Base-by-base conservation (phyloP, 2,113 vertebrate species). In the Rhea pennata region DNA sequence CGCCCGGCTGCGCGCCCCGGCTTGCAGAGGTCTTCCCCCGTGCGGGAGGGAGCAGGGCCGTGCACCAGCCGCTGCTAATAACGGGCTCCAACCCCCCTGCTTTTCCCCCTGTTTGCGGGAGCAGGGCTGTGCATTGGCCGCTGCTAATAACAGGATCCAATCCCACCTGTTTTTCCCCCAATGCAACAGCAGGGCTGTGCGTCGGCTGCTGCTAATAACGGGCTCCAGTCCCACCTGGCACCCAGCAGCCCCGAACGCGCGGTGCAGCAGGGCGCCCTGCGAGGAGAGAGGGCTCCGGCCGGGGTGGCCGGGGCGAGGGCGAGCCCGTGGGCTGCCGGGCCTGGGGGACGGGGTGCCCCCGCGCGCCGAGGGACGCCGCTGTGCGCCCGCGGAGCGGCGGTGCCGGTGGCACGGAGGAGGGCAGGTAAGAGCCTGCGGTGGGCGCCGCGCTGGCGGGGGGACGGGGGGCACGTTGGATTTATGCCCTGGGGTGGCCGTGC, bases 391-490 rank as follows among this genome's bases (percentile, higher is more conserved):
- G 54, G 44, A 81, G 58, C 36, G 50, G 78, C 1, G 1, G 46
- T 6, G 46, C 16, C 1, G 2, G 15, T 1, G 1, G 10, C 0
- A 0, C 1, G 12, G 44, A 84, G 48, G 40, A 66, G 50, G 2
- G 29, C 44, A 74, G 39, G 79, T 80, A 50, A 70, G 67, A 58
- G 19, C 58, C 1, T 6, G 6, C 8, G 19, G 1, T 2, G 36
- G 14, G 33, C 0, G 0, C 0, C 0, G 12, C 13, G 1, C 27
- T 7, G 7, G 7, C 5, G 26, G 10, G 7, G 22, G 22, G 53
- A 13, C 12, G 10, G 7, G 22, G 22, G 53, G 12, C 12, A 13
- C 26, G 14, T 8, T 56, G 54, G 54, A 27, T 48, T 48, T 48
- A 48, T 12, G 17, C 46, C 46, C 42, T 13, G 13, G 42, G 42